phyloP scores from a whole-genome alignment of 1,140 invertebrate genomes.

The Zaprionus inermis region DNA sequence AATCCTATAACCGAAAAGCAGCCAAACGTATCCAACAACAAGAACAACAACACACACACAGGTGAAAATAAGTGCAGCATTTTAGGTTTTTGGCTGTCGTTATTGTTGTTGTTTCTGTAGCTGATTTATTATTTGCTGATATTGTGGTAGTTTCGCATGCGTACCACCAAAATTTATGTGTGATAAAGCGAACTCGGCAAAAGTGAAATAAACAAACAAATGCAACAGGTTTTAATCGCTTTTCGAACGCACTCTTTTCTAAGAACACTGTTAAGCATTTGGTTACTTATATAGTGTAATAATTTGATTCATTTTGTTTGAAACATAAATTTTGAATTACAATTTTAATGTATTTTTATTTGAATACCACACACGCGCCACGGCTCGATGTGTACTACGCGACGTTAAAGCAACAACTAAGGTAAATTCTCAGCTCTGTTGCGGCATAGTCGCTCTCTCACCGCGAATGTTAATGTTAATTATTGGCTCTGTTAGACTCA shows the following conservation, averaged over 20 bases:
- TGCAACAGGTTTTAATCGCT: conserved; percentile 11
- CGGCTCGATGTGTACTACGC: background rate
- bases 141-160: conserved; percentile 39
- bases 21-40: conserved; percentile 47
- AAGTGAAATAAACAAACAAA: conserved; percentile 20
- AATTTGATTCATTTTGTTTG: background rate
- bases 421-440: background rate
- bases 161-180: conserved; percentile 27
- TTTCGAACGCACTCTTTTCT: background rate
- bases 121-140: conserved; percentile 35
- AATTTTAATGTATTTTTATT: background rate
- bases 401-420: conserved; percentile 26
- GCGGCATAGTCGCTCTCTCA: background rate
- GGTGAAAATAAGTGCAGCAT: conserved; percentile 76
- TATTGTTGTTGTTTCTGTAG: conserved; percentile 22
- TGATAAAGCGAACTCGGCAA: conserved; percentile 25
- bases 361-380: background rate
- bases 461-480: background rate
- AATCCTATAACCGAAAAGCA: conserved; percentile 34
- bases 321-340: background rate
- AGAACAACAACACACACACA: conserved; percentile 42
- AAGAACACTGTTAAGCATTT: background rate
- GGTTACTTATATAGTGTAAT: background rate
- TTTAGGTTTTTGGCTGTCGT: conserved; percentile 35
- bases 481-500: conserved; percentile 28